Conservation (phyloP, 2,113 vertebrate species). For the Gasterosteus nipponicus region DNA sequence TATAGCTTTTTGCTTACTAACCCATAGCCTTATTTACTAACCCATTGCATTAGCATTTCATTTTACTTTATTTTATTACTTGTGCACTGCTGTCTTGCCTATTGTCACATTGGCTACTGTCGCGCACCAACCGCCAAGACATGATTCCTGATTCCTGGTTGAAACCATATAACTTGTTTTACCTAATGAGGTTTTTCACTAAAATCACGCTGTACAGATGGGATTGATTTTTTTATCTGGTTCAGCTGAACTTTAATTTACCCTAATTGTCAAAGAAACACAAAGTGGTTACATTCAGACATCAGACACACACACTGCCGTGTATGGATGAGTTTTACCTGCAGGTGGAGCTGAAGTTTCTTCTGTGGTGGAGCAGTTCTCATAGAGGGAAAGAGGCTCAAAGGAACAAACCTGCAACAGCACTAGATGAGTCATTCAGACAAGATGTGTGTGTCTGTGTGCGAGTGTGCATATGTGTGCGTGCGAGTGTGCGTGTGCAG, state of each 20-base stretch:
- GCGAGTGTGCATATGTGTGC: conserved; percentile 11
- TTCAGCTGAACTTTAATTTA: background rate
- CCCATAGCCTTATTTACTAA: no score
- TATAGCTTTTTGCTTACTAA: background rate
- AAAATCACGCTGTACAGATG: background rate
- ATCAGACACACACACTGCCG: background rate
- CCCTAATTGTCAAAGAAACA: background rate
- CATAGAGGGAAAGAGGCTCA: conserved; percentile 82
- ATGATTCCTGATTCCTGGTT: no score
- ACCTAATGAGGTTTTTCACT: background rate
- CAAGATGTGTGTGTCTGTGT: conserved; percentile 8
- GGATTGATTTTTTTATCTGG: background rate
- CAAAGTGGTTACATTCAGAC: background rate
- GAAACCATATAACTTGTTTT: background rate
- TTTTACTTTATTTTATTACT: no score
- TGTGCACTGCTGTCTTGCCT: no score
- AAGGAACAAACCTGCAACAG: conserved; percentile 80
- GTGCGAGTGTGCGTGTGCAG: background rate
- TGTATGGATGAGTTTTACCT: conserved; percentile 61
- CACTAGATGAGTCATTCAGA: conserved; percentile 63
- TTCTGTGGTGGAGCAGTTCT: conserved; percentile 85
- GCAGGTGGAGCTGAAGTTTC: conserved; percentile 58
- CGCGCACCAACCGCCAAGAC: no score
- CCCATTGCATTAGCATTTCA: no score
- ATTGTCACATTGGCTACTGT: no score